Conservation (phyloP, 1,140 invertebrate species). For the Diabrotica virgifera region DNA sequence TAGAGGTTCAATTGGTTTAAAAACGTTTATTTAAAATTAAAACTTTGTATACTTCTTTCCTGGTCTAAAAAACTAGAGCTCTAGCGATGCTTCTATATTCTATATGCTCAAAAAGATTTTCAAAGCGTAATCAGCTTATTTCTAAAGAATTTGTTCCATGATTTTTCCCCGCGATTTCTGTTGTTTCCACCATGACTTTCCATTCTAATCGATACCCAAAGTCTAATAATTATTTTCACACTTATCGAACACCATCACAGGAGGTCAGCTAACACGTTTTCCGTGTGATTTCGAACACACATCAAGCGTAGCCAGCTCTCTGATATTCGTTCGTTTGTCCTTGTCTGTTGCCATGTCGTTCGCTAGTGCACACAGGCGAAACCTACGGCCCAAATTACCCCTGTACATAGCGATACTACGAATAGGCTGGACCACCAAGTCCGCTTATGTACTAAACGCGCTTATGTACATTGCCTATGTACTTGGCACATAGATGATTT, state of each 20-base stretch:
- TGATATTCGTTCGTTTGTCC: conserved; percentile 15
- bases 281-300: conserved; percentile 22
- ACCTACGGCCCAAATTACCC: conserved; percentile 20
- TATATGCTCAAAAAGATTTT: too few species aligned
- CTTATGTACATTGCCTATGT: conserved; percentile 36
- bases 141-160: not conserved
- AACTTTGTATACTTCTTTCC: too few species aligned
- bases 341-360: conserved; percentile 4
- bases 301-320: conserved; percentile 17
- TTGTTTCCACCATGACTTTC: not conserved
- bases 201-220: conserved; percentile 10
- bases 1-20: too few species aligned
- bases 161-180: not conserved
- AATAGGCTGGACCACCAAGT: conserved; percentile 26
- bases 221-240: conserved; percentile 23
- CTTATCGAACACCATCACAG: conserved; percentile 23
- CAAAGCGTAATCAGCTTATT: too few species aligned
- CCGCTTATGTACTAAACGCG: conserved; percentile 34
- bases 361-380: conserved; percentile 24
- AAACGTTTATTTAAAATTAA: too few species aligned
- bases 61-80: too few species aligned
- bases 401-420: conserved; percentile 16
- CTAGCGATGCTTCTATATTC: too few species aligned
- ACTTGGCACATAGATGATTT: conserved; percentile 30
- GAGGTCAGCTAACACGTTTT: conserved; percentile 22